Percentiles rank a stretch among this genome's conserved stretches.
These are phyloP conservation scores for Burhinus bistriatus DNA, from an alignment of 2,113 vertebrate genomes.

Conservation along the genomic window DNA sequence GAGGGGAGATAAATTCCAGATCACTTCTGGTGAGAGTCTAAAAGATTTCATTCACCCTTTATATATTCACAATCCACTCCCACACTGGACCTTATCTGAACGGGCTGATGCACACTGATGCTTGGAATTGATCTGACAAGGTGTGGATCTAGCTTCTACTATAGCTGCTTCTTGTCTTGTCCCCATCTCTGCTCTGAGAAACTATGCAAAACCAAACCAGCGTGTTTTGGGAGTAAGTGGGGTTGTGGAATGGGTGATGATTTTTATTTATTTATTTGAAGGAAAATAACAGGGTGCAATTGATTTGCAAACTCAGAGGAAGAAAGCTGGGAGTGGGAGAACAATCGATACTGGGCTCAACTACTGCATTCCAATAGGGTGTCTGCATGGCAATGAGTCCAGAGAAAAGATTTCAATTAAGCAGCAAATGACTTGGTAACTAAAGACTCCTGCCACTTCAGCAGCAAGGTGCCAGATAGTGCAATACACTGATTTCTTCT, in stretches of 20 bases:
- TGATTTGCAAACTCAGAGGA: conserved; percentile 71
- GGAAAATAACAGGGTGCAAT: conserved; percentile 65
- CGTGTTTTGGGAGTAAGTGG: background rate
- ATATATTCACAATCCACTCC: background rate
- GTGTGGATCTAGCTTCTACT: background rate
- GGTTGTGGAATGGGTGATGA: background rate
- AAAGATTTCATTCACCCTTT: background rate
- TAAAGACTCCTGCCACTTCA: conserved; percentile 69
- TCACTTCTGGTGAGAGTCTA: background rate
- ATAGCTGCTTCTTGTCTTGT: background rate
- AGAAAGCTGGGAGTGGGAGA: conserved; percentile 32
- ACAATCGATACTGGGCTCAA: conserved; percentile 80
- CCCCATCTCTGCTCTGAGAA: background rate
- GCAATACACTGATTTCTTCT: conserved; percentile 77
- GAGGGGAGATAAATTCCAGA: background rate
- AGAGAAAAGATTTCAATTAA: conserved; percentile 79
- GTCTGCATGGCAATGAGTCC: conserved; percentile 63
- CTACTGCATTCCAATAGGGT: conserved; percentile 80
- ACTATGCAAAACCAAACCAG: background rate
- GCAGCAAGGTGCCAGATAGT: conserved; percentile 69
- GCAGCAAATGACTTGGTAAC: conserved; percentile 25
- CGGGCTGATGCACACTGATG: fast-evolving
- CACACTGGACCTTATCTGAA: background rate
- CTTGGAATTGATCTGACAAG: background rate
- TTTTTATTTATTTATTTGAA: background rate